These are phyloP conservation scores for Sigmodon hispidus DNA, from an alignment of 2,113 vertebrate species.

Conservation along the genomic window DNA sequence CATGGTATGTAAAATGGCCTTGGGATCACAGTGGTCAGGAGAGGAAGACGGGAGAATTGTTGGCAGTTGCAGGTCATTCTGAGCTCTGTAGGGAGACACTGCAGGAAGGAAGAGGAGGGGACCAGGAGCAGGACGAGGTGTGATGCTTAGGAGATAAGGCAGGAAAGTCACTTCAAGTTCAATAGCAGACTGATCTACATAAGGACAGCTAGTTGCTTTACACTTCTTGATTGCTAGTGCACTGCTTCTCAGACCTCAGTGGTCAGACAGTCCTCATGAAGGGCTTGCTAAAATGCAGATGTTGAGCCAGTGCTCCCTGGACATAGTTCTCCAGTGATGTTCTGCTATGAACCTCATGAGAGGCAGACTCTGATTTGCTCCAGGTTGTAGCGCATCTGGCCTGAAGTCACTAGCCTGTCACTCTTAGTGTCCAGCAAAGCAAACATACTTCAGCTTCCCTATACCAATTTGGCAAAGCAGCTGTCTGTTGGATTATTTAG, in stretches of 20 bases:
- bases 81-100: neutral
- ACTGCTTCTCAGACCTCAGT: neutral
- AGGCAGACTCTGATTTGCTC: neutral
- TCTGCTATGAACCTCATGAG: neutral
- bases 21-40: neutral
- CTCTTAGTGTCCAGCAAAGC: neutral
- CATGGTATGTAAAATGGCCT: neutral
- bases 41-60: neutral
- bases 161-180: neutral
- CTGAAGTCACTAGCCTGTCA: neutral
- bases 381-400: fast-evolving
- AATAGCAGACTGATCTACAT: neutral
- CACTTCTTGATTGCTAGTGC: neutral
- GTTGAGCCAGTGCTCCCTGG: neutral
- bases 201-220: neutral
- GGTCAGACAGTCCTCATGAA: fast-evolving
- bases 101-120: too few species aligned
- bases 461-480: constrained; percentile 77
- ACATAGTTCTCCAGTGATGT: too few species aligned
- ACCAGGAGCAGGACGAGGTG: fast-evolving
- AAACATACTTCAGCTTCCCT: neutral
- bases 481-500: constrained; percentile 84
- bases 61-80: neutral
- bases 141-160: neutral
- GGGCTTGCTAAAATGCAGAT: neutral